Base-by-base conservation (phyloP, 2,888 invertebrate species). In the Napeogenes inachia region DNA sequence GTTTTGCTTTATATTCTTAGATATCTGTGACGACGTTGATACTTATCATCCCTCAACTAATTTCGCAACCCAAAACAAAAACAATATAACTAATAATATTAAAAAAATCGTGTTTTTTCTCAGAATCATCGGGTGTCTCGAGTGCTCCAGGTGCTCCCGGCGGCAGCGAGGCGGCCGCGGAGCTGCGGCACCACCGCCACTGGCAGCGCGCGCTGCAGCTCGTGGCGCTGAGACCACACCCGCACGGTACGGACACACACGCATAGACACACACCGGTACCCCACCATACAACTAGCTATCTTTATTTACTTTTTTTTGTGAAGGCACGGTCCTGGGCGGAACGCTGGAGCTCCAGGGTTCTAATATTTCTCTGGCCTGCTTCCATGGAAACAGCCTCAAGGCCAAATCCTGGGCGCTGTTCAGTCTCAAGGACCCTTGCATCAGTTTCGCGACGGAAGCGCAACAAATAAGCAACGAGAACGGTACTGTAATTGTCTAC, bases 361-460 rank as follows among this genome's bases (percentile, higher is more conserved):
- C 95, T 66, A 97, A 98, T 84, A 96, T 99, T 63, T 97, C 98
- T 5, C 89, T 99, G 69, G 98, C 98, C 4, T 99, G 99, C 84
- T 99, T 99, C 92, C 98, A 99, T 84, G 99, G 99, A 45, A 96
- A 97, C 79, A 98, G 98, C 87, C 98, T 99, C 84, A 97, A 98
- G 82, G 94, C 97, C 61, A 98, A 98, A 86, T 97, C 96, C 1
- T 99, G 99, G 98, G 98, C 98, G 5, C 84, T 99, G 68, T 99
- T 99, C 84, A 97, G 97, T 72, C 91, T 99, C 68, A 95, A 96
- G 79, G 97, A 98, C 75, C 98, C 98, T 0, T 95, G 95, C 76
- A 97, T 98, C 70, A 96, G 95, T 76, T 98, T 98, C 84, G 95
- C 97, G 13, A 97, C 98, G 0, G 98, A 98, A 82, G 97, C 98